These are phyloP conservation scores for Dione juno DNA, from an alignment of 2,888 invertebrate genomes.

Conservation along the genomic window DNA sequence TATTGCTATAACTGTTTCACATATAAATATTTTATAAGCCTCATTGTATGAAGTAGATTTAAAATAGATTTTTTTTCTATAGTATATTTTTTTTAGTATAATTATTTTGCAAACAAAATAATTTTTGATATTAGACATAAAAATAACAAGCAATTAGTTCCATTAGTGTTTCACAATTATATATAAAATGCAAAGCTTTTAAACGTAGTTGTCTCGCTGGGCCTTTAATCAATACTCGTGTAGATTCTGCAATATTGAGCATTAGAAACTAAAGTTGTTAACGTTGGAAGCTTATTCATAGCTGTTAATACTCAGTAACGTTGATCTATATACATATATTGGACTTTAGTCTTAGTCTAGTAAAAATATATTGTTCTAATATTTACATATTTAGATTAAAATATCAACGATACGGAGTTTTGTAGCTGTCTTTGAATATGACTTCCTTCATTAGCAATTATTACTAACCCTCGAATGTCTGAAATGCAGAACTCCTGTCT, in stretches of 20 bases:
- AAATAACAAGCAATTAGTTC: slow-evolving; percentile 4
- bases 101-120: slow-evolving; percentile 28
- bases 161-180: slow-evolving; percentile 59
- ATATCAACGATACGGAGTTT: slow-evolving; percentile 9
- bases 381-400: slow-evolving; percentile 4
- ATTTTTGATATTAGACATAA: slow-evolving; percentile 28
- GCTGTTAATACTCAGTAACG: background rate
- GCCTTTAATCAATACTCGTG: slow-evolving; percentile 51
- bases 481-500: slow-evolving; percentile 79
- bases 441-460: slow-evolving; percentile 61
- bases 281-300: slow-evolving; percentile 55
- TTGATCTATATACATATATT: background rate
- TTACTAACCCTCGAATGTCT: slow-evolving; percentile 72
- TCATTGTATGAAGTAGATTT: slow-evolving; percentile 17
- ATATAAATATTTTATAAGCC: background rate
- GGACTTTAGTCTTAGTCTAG: background rate
- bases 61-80: slow-evolving; percentile 20
- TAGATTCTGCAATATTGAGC: slow-evolving; percentile 69
- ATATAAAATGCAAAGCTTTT: slow-evolving; percentile 72
- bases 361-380: background rate
- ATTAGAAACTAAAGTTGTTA: slow-evolving; percentile 69
- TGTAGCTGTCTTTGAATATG: slow-evolving; percentile 24
- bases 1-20: slow-evolving; percentile 10
- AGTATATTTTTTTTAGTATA: slow-evolving; percentile 28
- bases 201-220: slow-evolving; percentile 62